Percentiles rank a stretch among this genome's conserved stretches.
These are phyloP conservation scores for Periphyllus acericola DNA, from an alignment of 2,888 invertebrate genomes.

Conservation along the genomic window DNA sequence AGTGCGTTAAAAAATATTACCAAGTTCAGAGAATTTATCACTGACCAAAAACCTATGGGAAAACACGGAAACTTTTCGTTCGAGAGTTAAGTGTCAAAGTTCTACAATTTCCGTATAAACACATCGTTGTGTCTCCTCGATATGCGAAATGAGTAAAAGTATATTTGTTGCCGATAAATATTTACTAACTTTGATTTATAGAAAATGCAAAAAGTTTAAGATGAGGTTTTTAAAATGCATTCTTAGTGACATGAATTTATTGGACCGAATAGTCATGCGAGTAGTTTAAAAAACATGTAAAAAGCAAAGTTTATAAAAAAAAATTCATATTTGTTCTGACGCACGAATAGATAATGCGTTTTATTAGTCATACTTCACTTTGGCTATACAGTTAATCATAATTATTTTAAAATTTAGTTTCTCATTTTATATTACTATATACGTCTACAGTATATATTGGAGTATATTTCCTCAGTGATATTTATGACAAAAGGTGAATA, in stretches of 20 bases:
- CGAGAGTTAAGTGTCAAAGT: conserved; percentile 33
- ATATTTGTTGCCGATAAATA: conserved; percentile 33
- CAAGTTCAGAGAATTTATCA: background rate
- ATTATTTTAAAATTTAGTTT: background rate
- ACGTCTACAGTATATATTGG: background rate
- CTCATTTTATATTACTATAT: background rate
- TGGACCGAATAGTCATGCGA: background rate
- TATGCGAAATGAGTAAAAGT: background rate
- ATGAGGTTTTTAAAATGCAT: background rate
- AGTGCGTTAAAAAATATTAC: background rate
- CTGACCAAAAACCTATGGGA: conserved; percentile 16
- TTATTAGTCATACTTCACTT: too few species aligned
- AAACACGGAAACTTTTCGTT: conserved; percentile 36
- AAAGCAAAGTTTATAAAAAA: background rate
- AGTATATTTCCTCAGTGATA: background rate
- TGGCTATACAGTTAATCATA: background rate
- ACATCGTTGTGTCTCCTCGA: background rate
- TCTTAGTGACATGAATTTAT: background rate
- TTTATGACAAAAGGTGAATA: background rate
- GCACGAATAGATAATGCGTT: too few species aligned
- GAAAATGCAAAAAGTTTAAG: conserved; percentile 30
- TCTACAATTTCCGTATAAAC: conserved; percentile 30
- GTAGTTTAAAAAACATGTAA: background rate
- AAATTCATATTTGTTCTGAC: background rate
- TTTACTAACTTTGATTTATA: conserved; percentile 41